Evolutionary conservation across 2,888 invertebrate species (phyloP), one percentile per base, ranked within the genome.

Genomic region (Coelogynopora nodosa): DNA sequence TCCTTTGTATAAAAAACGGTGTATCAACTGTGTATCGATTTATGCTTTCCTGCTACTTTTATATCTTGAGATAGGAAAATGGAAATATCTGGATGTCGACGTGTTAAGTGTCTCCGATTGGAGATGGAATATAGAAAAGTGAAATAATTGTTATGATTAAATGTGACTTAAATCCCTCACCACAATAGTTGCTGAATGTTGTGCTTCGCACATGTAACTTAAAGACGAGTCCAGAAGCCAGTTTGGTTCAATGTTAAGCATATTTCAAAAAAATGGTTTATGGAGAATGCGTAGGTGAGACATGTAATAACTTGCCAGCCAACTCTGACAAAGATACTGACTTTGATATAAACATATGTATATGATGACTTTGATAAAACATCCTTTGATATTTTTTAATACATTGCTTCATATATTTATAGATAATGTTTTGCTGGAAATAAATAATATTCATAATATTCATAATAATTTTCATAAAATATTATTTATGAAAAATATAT

Each of bases 221-320:
- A n/a, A 49, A 18, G 49, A 74, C 74, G 74, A 74, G 74, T 74
- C 74, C 74, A 74, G 74, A 74, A 74, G 23, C 74, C 5, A 49
- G 18, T 49, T 5, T 49, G 49, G 49, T 49, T 49, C 49, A 49
- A 49, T 10, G 49, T 49, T 49, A 18, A 10, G 49, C 49, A 49
- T 5, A 5, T 49, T 5, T 49, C 5, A 10, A 49, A 49, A 49
- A 49, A 18, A 49, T 18, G 18, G 18, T 18, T 49, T 49, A 5
- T 49, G 49, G 49, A 18, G 49, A 49, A 49, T 49, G 5, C 18
- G 5, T 5, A 10, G 49, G 18, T 49, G 49, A 18, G 49, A 49
- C 49, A 49, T 49, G 18, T 18, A 49, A 18, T n/a, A 49, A 49
- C 18, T 5, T 10, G 5, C 5, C 18, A 10, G 49, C 5, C 5